Conservation (phyloP, 2,113 vertebrate species). For the Platichthys flesus region DNA sequence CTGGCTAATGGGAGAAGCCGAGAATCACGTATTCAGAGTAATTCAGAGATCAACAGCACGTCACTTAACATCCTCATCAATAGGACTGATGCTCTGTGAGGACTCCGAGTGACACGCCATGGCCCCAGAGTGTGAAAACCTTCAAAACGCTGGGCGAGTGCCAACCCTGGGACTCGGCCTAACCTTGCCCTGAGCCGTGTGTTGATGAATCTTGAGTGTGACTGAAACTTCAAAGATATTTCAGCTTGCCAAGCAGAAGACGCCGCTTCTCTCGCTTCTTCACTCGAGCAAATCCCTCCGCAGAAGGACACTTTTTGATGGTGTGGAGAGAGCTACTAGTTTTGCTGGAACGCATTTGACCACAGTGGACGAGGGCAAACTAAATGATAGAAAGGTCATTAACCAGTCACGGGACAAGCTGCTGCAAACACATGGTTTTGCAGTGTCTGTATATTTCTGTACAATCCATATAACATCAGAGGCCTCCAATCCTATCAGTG, state of each 20-base stretch:
- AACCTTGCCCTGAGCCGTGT: constrained; percentile 78
- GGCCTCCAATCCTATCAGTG: constrained; percentile 70
- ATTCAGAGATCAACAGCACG: constrained; percentile 43
- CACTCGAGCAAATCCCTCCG: constrained; percentile 52
- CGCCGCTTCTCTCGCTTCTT: constrained; percentile 72
- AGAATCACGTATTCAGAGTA: constrained; percentile 14
- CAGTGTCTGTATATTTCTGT: constrained; percentile 1
- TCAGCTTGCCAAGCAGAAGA: constrained; percentile 58
- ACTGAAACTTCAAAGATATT: constrained; percentile 77
- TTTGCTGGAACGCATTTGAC: constrained; percentile 52
- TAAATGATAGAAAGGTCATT: constrained; percentile 33
- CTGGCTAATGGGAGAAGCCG: neutral
- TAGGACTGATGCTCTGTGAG: constrained; percentile 38
- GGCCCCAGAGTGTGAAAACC: constrained; percentile 67
- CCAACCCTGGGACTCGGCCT: constrained; percentile 67
- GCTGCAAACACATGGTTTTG: constrained; percentile 3
- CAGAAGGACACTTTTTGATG: constrained; percentile 67
- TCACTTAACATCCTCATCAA: constrained; percentile 61
- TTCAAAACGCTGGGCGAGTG: constrained; percentile 68
- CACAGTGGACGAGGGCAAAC: constrained; percentile 16
- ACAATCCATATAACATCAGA: constrained; percentile 58
- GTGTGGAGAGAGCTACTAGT: constrained; percentile 26
- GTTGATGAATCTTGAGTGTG: constrained; percentile 72
- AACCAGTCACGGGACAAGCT: constrained; percentile 33
- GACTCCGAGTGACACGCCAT: constrained; percentile 46